Conservation (phyloP, 2,797 vertebrate genomes). For the Aplochiton taeniatus region DNA sequence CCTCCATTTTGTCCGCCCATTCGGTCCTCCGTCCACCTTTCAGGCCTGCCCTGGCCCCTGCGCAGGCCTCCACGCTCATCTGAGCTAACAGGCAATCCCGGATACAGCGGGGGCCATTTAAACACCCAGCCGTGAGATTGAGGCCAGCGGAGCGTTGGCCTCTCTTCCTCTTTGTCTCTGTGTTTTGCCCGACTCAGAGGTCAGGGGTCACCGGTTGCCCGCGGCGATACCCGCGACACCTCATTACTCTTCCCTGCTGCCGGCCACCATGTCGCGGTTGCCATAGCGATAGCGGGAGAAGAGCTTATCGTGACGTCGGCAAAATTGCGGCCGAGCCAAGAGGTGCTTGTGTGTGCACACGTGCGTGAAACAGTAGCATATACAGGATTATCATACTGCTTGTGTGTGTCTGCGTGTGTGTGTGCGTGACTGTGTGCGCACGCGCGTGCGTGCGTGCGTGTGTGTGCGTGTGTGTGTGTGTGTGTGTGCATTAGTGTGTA, state of each 20-base stretch:
- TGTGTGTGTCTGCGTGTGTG: conserved; percentile 29
- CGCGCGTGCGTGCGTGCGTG: conserved; percentile 26
- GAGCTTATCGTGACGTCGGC: conserved; percentile 55
- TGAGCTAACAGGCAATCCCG: neutral
- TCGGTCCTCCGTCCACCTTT: neutral
- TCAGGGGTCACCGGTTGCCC: conserved; percentile 60
- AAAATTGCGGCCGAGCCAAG: conserved; percentile 46
- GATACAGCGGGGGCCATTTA: conserved; percentile 41
- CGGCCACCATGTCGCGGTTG: conserved; percentile 35
- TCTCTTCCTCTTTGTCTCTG: conserved; percentile 41
- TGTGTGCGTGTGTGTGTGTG: conserved; percentile 22
- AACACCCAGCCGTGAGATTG: conserved; percentile 52
- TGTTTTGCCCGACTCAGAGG: conserved; percentile 47
- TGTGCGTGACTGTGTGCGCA: conserved; percentile 18
- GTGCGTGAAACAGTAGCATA: conserved; percentile 22
- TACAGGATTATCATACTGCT: conserved; percentile 23
- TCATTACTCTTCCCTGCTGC: conserved; percentile 57
- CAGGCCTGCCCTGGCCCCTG: conserved; percentile 12
- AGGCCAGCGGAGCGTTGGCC: conserved; percentile 49
- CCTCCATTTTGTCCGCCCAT: too few species aligned
- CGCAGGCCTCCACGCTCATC: conserved; percentile 22
- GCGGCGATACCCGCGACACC: conserved; percentile 54
- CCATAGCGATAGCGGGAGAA: conserved; percentile 60
- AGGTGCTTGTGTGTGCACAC: neutral
- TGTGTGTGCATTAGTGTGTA: conserved; percentile 1